A percentile compares a stretch with the other conserved stretches of the same genome.
These are phyloP conservation scores for Calonectris borealis DNA, from an alignment of 2,113 vertebrate genomes.

Conservation along the genomic window DNA sequence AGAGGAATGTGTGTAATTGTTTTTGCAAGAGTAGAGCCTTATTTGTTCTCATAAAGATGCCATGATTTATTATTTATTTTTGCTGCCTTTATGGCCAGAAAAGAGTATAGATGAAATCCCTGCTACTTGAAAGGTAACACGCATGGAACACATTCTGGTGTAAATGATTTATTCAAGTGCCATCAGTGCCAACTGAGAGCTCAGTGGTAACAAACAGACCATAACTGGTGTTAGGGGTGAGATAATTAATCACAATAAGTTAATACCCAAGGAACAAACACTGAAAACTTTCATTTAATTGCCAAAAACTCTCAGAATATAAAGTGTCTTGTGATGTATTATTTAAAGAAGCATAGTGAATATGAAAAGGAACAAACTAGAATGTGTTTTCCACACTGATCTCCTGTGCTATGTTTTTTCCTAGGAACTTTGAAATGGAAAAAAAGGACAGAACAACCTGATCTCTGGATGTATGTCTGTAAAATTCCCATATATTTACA, in stretches of 20 bases:
- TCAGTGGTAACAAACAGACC: neutral
- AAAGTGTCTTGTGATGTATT: neutral
- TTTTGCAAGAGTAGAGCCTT: neutral
- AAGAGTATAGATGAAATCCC: neutral
- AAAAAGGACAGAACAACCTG: neutral
- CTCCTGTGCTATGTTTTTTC: neutral
- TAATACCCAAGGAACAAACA: constrained; percentile 5
- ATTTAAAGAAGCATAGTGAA: constrained; percentile 25
- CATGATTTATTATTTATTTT: neutral
- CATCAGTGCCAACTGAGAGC: neutral
- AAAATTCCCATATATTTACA: constrained; percentile 36
- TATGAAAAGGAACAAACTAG: neutral
- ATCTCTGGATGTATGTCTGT: neutral
- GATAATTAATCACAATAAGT: constrained; percentile 32
- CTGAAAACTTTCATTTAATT: neutral
- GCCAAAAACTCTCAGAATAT: constrained; percentile 9
- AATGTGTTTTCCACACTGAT: neutral
- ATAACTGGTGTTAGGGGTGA: neutral
- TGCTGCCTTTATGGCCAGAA: neutral
- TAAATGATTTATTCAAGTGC: constrained; percentile 26
- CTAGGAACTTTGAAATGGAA: neutral
- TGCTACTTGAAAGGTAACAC: neutral
- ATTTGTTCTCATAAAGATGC: neutral
- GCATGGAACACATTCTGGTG: neutral
- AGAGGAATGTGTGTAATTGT: neutral